Evolutionary conservation across 2,888 invertebrate species (phyloP).

Genomic region (Watsonalla cultraria): DNA sequence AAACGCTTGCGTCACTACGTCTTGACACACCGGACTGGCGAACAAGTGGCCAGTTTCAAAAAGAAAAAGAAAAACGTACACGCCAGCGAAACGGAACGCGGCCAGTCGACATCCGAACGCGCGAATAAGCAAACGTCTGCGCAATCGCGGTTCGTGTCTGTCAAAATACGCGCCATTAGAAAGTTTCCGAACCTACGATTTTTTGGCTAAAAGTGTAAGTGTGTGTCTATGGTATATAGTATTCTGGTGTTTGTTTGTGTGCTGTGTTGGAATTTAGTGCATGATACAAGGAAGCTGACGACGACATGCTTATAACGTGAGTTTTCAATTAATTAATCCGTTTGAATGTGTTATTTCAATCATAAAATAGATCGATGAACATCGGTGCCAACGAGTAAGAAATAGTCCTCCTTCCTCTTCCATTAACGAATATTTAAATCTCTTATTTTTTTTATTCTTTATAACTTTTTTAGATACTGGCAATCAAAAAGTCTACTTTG

Average conservation of each 20-base stretch:
- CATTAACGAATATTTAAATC: no score
- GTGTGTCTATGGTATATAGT: slow-evolving; percentile 34
- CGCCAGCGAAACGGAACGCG: slow-evolving; percentile 39
- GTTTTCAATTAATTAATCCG: slow-evolving; percentile 36
- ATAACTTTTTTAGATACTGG: no score
- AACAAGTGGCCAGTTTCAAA: slow-evolving; percentile 38
- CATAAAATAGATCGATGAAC: no score
- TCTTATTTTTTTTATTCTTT: no score
- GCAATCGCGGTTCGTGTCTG: slow-evolving; percentile 26
- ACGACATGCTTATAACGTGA: slow-evolving; percentile 72
- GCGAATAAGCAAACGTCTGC: slow-evolving; percentile 41
- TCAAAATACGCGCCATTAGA: slow-evolving; percentile 54
- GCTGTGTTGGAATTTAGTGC: slow-evolving; percentile 59
- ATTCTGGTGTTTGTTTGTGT: slow-evolving; percentile 46
- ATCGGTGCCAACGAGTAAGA: no score
- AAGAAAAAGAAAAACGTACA: slow-evolving; percentile 38
- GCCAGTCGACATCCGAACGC: slow-evolving; percentile 56
- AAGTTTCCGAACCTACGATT: slow-evolving; percentile 47
- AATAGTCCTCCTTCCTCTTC: no score
- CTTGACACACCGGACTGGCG: slow-evolving; percentile 56
- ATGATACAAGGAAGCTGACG: slow-evolving; percentile 59
- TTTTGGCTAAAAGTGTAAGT: slow-evolving; percentile 32
- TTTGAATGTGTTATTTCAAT: slow-evolving; percentile 11
- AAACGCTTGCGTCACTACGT: slow-evolving; percentile 70
- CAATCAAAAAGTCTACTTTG: no score